Percentiles rank a stretch among this genome's conserved stretches.
Conservation (phyloP, 2,113 vertebrate species). For the Edolisoma coerulescens region DNA sequence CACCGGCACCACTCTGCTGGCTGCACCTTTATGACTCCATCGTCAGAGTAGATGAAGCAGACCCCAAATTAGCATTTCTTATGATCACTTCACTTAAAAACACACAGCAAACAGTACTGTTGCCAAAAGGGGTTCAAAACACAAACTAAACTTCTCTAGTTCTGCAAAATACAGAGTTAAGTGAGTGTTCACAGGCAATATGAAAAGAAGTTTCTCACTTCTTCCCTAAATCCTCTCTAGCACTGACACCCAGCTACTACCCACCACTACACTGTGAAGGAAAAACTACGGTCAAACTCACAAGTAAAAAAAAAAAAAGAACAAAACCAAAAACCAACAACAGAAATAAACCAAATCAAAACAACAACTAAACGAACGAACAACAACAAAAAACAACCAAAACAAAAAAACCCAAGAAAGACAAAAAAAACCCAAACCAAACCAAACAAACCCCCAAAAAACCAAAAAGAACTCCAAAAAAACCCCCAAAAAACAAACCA, state of each 20-base stretch:
- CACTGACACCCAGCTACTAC: neutral
- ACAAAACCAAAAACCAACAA: neutral
- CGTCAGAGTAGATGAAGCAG: rapidly evolving
- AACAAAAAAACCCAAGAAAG: neutral
- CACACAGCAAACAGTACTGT: rapidly evolving
- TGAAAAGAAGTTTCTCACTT: neutral
- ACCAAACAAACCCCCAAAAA: neutral
- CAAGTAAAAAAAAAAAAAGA: neutral
- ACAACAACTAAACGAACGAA: neutral
- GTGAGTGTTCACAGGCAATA: rapidly evolving
- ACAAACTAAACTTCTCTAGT: neutral
- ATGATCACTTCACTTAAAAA: neutral
- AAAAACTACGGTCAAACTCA: neutral
- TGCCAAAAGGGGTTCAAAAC: neutral
- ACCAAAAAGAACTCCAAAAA: neutral
- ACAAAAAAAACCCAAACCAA: neutral
- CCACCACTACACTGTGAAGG: neutral
- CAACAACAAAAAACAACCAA: neutral
- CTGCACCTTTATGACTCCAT: rapidly evolving
- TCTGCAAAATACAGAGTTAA: neutral
- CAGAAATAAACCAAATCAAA: no score
- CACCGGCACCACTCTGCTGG: neutral
- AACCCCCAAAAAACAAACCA: neutral
- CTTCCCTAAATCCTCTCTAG: neutral
- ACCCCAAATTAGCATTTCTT: neutral